These are phyloP conservation scores for Anniella stebbinsi DNA, from an alignment of 2,797 vertebrate species.

Conservation along the genomic window DNA sequence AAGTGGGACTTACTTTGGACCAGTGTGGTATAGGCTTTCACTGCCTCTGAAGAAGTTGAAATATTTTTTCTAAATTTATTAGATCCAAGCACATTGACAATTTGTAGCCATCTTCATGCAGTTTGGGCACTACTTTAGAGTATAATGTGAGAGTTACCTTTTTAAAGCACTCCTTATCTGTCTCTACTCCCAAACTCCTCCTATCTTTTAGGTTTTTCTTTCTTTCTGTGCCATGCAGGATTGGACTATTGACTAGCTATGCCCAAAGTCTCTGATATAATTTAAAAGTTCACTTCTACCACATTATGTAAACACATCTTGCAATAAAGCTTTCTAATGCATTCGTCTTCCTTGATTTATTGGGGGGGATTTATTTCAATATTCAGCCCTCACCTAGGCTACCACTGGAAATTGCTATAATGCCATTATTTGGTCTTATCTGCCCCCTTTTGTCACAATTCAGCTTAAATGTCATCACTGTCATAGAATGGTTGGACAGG, in stretches of 20 bases:
- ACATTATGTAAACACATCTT: constrained; percentile 81
- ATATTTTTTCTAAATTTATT: constrained; percentile 68
- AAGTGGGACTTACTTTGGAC: neutral
- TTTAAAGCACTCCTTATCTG: constrained; percentile 57
- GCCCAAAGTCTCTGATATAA: constrained; percentile 77
- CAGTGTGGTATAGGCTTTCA: neutral
- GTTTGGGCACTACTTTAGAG: constrained; percentile 76
- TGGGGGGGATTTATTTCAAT: neutral
- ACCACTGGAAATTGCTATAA: neutral
- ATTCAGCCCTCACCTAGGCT: neutral
- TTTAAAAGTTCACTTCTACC: constrained; percentile 77
- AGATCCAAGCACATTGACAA: constrained; percentile 59
- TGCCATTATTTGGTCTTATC: neutral
- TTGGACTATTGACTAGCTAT: constrained; percentile 78
- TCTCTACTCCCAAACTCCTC: constrained; percentile 45
- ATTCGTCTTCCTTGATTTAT: constrained; percentile 13
- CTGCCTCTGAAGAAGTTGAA: constrained; percentile 78
- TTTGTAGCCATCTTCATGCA: constrained; percentile 75
- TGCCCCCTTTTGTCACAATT: neutral
- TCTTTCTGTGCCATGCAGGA: constrained; percentile 77
- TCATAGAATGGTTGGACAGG: neutral
- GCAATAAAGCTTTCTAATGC: constrained; percentile 88
- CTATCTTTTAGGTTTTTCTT: constrained; percentile 36
- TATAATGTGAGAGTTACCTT: constrained; percentile 55
- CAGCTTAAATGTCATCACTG: neutral